Evolutionary conservation across 2,797 vertebrate genomes (phyloP), one percentile per base, ranked within the genome.

Genomic region (Spheniscus humboldti): DNA sequence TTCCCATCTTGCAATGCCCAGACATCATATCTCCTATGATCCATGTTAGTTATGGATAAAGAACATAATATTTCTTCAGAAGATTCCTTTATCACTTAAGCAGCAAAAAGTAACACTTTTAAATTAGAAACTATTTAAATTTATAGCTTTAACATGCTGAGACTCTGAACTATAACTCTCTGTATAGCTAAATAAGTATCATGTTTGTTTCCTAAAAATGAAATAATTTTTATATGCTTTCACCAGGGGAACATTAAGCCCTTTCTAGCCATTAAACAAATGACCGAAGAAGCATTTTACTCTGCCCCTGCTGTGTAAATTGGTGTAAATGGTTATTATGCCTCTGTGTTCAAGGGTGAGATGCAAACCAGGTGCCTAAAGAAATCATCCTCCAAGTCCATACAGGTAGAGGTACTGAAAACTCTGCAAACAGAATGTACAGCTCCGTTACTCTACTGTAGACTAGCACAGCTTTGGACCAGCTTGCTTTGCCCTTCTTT

Each of bases 41-140:
- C 88, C 81, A 2, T 56, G 41, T 76, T 86, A 95, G 88, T 83
- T 93, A 55, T 17, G 64, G 73, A 71, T 76, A 82, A 88, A 88
- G 50, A 85, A 64, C 13, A 19, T 33, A 27, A 37, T 77, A 75
- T 86, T 94, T 93, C 91, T 94, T 89, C 86, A 37, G 53, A 88
- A 90, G 84, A 66, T 86, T 81, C 89, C 25, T 85, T 79, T 83
- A 74, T 53, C 53, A 66, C 86, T 91, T 96, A 31, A 92, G 62
- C 67, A 90, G 79, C 66, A 95, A 69, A 94, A 90, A 81, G 60
- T 59, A 78, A 66, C 72, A 48, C 63, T 92, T 94, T 73, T 14
- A 94, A 94, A 95, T 95, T 92, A 94, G 74, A 33, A 55, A 71
- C 68, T 89, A 2, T 88, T 92, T 67, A 41, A 69, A 94, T 91